Evolutionary conservation across 2,113 vertebrate genomes (phyloP), one percentile per base, ranked within the genome.

Genomic region (Octodon degus): DNA sequence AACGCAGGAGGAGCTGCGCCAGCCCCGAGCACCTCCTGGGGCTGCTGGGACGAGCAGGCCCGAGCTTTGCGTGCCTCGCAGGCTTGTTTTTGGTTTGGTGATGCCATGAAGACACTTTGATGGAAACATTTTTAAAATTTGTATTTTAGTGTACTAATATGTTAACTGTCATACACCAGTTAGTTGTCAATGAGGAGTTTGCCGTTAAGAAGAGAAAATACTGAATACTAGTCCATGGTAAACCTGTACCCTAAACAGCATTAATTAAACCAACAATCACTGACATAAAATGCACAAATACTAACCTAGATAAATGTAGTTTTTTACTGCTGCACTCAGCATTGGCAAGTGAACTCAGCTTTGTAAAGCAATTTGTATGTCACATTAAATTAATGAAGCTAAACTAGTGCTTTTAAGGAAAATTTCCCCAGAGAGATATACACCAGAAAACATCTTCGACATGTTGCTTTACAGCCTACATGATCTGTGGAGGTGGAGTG

Each of bases 181-280:
- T 87, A 10, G 3, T 89, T 53, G 3, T 95, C 70, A 58, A 86
- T 79, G 30, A 72, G 9, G 16, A 86, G 32, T 24, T 63, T 95
- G 16, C 58, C 65, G 1, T 12, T 68, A 79, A 86, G 62, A 92
- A 86, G 27, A 20, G 53, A n/a, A 93, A 80, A 62, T 65, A 90
- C 58, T 58, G 74, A 68, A 81, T 89, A 84, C 55, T 68, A 89
- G 65, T 43, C 34, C 68, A 17, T 77, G 22, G 47, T 43, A 37
- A 85, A 94, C 47, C 77, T 60, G 84, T 79, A 7, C 43, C 43
- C 55, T 83, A 92, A 96, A 65, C 25, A 90, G n/a, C 32, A 81
- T 40, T 80, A 67, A 91, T 91, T 60, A 91, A 72, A 7, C 11
- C 60, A 72, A 67, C 5, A 90, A 40, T 82, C 90, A 86, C 5